Evolutionary conservation across 2,113 vertebrate genomes (phyloP).

Genomic region (Epinephelus lanceolatus): DNA sequence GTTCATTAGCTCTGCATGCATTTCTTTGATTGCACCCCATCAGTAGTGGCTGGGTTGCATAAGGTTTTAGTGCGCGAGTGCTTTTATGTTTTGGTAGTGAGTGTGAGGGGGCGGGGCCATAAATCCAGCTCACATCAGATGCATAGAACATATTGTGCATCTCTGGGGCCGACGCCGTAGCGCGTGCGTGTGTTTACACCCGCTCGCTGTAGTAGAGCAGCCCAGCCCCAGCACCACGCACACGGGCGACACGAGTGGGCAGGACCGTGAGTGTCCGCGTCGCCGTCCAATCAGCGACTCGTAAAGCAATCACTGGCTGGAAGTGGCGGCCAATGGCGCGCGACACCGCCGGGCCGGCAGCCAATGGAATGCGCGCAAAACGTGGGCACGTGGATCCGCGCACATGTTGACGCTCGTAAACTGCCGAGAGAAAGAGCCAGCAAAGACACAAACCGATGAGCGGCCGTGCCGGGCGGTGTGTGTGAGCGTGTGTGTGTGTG

Average conservation of each 20-base stretch:
- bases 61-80: background rate
- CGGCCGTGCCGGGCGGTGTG: conserved; percentile 46
- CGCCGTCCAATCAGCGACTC: conserved; percentile 67
- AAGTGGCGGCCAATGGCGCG: conserved; percentile 63
- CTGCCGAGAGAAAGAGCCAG: conserved; percentile 69
- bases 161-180: background rate
- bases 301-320: conserved; percentile 74
- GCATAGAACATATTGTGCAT: conserved; percentile 21
- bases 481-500: conserved; percentile 14
- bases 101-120: conserved; percentile 22
- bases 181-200: conserved; percentile 70
- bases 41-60: conserved; percentile 22
- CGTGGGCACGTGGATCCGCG: conserved; percentile 84
- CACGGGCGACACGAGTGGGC: conserved; percentile 80
- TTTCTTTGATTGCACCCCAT: background rate
- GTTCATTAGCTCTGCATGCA: background rate
- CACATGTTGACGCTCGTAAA: conserved; percentile 86
- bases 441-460: conserved; percentile 57
- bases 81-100: background rate
- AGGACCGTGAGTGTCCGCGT: conserved; percentile 46
- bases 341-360: conserved; percentile 19
- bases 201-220: conserved; percentile 65
- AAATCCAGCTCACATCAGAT: background rate
- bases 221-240: conserved; percentile 59
- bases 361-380: conserved; percentile 73